These are phyloP conservation scores for Phortica okadai DNA, from an alignment of 2,888 invertebrate genomes.

Conservation along the genomic window DNA sequence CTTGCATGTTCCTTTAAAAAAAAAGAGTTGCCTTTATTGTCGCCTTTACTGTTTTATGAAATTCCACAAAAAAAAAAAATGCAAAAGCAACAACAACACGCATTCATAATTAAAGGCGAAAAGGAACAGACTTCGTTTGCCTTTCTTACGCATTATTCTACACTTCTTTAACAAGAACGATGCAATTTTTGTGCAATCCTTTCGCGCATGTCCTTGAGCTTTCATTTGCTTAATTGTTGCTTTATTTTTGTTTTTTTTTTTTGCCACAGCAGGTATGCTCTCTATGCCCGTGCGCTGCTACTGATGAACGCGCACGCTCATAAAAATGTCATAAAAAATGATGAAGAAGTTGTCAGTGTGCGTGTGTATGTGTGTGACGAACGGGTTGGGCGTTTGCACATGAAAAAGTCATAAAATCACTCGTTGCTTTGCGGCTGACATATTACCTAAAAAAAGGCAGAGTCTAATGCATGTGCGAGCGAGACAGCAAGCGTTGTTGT, in stretches of 20 bases:
- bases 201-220: constrained; percentile 59
- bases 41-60: too few relatives aligned
- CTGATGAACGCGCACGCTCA: not conserved
- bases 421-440: not conserved
- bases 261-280: not conserved
- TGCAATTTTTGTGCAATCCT: constrained; percentile 74
- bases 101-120: constrained; percentile 55
- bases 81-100: too few relatives aligned
- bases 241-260: not conserved
- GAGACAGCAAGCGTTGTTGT: constrained; percentile 40
- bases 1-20: not conserved
- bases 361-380: not conserved
- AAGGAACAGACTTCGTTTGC: constrained; percentile 19
- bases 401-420: not conserved
- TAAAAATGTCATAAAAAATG: constrained; percentile 5
- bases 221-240: constrained; percentile 44
- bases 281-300: not conserved
- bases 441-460: constrained; percentile 15
- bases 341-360: not conserved
- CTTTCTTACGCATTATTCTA: not conserved
- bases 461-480: constrained; percentile 25
- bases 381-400: not conserved
- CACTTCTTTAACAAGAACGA: constrained; percentile 38
- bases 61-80: constrained; percentile 56
- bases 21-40: too few relatives aligned